Conservation (phyloP, 2,888 invertebrate genomes). For the Hypercompe scribonia region DNA sequence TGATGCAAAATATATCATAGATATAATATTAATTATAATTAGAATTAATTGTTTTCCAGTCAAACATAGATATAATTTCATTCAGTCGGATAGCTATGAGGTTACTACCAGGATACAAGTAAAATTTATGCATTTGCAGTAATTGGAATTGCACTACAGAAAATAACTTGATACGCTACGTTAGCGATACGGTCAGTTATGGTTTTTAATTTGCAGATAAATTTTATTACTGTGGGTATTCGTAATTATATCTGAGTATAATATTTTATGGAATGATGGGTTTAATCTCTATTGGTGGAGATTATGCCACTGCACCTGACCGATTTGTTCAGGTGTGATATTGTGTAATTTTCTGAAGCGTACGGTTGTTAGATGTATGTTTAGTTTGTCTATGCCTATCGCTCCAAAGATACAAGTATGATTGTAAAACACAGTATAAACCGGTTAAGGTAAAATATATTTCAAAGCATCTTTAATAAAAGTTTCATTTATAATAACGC, state of each 20-base stretch:
- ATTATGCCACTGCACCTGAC: background rate
- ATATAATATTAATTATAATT: conserved; percentile 6
- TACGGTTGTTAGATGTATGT: too few species aligned
- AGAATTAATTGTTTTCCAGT: conserved; percentile 40
- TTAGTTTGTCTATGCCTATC: too few species aligned
- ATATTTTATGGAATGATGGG: background rate
- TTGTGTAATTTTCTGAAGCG: background rate
- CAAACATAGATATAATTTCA: conserved; percentile 30
- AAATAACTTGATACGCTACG: conserved; percentile 42
- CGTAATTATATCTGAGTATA: conserved; percentile 1
- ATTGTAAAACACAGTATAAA: too few species aligned
- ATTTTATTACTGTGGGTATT: conserved; percentile 32
- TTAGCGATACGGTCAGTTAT: conserved; percentile 34
- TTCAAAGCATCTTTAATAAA: too few species aligned
- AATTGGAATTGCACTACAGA: conserved; percentile 51
- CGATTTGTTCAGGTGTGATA: background rate
- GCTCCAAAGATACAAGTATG: too few species aligned
- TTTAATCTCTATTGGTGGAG: background rate
- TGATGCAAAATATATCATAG: conserved; percentile 1
- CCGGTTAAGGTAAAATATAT: too few species aligned
- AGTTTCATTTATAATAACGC: too few species aligned
- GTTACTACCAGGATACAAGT: conserved; percentile 44
- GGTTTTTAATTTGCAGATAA: conserved; percentile 33
- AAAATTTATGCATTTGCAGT: conserved; percentile 53
- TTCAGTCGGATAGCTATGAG: conserved; percentile 40